phyloP scores from a whole-genome alignment of 2,113 vertebrate genomes.

The Ailurus styani region DNA sequence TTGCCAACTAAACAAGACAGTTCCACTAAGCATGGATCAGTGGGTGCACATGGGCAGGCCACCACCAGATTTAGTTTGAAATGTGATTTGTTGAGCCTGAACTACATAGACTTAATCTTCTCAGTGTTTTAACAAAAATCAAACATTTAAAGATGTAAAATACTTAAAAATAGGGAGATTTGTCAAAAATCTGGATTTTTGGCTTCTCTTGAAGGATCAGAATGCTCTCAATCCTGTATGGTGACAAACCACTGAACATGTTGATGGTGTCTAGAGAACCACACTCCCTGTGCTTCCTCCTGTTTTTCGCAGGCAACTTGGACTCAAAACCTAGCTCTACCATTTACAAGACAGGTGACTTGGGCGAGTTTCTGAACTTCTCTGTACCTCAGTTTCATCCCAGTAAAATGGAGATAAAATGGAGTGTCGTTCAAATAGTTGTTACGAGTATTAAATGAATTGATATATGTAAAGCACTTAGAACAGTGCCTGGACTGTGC shows the following conservation, averaged over 20 bases:
- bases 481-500: background rate
- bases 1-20: background rate
- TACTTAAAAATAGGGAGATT: background rate
- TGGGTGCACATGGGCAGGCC: background rate
- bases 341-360: background rate
- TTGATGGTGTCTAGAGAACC: background rate
- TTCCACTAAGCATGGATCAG: background rate
- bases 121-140: background rate
- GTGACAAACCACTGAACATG: background rate
- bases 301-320: background rate
- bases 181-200: background rate
- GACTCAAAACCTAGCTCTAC: background rate
- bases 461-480: background rate
- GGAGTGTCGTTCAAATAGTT: background rate
- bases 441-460: background rate
- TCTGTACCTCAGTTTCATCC: background rate
- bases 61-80: background rate
- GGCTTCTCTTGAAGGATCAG: background rate
- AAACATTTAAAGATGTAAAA: background rate
- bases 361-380: background rate
- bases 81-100: background rate
- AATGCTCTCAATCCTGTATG: background rate
- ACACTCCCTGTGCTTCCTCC: background rate
- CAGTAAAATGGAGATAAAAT: background rate
- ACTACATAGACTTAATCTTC: background rate